These are phyloP conservation scores for Acleris sparsana DNA, from an alignment of 2,888 invertebrate species.

Conservation along the genomic window DNA sequence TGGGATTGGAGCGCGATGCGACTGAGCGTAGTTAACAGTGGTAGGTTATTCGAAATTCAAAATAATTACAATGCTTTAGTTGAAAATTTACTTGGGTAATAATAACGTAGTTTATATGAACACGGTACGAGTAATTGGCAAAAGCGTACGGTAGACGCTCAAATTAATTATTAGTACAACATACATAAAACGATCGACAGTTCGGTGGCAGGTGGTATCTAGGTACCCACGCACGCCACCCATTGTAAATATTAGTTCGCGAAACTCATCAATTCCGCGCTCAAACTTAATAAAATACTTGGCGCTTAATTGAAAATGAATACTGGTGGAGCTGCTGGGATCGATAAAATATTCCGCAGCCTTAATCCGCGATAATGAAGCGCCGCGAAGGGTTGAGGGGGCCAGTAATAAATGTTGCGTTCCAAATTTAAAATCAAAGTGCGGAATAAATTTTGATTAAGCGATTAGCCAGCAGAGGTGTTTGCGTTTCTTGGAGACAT, in stretches of 20 bases:
- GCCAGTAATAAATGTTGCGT: slow-evolving; percentile 82
- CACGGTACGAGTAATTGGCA: background rate
- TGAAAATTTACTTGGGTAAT: no score
- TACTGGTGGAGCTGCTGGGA: slow-evolving; percentile 71
- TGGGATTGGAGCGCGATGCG: slow-evolving; percentile 23
- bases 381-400: slow-evolving; percentile 75
- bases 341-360: slow-evolving; percentile 83
- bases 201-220: slow-evolving; percentile 40
- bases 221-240: slow-evolving; percentile 63
- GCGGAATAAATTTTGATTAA: slow-evolving; percentile 84
- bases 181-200: slow-evolving; percentile 7
- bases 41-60: background rate
- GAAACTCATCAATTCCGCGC: slow-evolving; percentile 82
- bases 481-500: slow-evolving; percentile 70
- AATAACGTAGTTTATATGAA: no score
- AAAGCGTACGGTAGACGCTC: background rate
- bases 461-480: slow-evolving; percentile 79
- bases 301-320: slow-evolving; percentile 84
- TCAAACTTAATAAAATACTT: slow-evolving; percentile 84
- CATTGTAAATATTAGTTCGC: slow-evolving; percentile 83
- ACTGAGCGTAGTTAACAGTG: slow-evolving; percentile 24
- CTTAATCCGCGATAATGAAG: slow-evolving; percentile 83
- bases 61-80: no score
- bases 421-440: slow-evolving; percentile 83
- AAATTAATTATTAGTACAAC: slow-evolving; percentile 1